Base-by-base conservation (phyloP, 2,113 vertebrate genomes). In the Pao palembangensis region DNA sequence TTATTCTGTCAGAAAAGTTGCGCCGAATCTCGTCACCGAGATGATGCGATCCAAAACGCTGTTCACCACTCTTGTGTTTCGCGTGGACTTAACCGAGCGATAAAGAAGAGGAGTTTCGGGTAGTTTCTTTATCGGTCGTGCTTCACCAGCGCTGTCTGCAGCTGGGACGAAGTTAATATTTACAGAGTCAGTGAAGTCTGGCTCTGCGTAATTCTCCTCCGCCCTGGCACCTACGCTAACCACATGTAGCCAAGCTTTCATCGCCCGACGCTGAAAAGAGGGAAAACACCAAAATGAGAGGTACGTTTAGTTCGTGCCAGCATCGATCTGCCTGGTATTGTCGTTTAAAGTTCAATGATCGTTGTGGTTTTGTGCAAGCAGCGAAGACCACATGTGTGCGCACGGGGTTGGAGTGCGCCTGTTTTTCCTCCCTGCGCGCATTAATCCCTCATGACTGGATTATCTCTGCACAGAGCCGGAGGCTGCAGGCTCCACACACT, bases 231-330 rank as follows among this genome's bases (percentile, higher is more conserved):
- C 66, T 17, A 19, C 75, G 53, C 56, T 44, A 59, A 62, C 56
- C 79, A 68, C 81, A 88, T 88, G 87, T 85, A 84, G 84, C n/a
- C 69, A 50, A 54, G 80, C 79, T 71, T 73, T 57, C 28, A 3
- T 42, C 66, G 62, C 44, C 19, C 50, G 47, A 12, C 48, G 12
- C 19, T 5, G 6, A 57, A 16, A 11, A 65, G 59, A 50, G 60
- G 76, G 8, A 75, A 69, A 48, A 58, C 43, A 49, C 14, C 81
- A 81, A 78, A 61, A 92, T 92, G 91, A 86, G 90, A 90, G 91
- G 91, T 92, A 61, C 88, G 85, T 62, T 34, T 5, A 17, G 47
- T 55, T 61, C 5, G 15, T 61, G 11, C 64, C 8, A 6, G 3
- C 1, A 17, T 67, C 15, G 10, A 31, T 58, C 2, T 3, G 15